Evolutionary conservation across 2,113 vertebrate genomes (phyloP), one percentile per base, ranked within the genome.

Genomic region (Psephotus haematonotus): DNA sequence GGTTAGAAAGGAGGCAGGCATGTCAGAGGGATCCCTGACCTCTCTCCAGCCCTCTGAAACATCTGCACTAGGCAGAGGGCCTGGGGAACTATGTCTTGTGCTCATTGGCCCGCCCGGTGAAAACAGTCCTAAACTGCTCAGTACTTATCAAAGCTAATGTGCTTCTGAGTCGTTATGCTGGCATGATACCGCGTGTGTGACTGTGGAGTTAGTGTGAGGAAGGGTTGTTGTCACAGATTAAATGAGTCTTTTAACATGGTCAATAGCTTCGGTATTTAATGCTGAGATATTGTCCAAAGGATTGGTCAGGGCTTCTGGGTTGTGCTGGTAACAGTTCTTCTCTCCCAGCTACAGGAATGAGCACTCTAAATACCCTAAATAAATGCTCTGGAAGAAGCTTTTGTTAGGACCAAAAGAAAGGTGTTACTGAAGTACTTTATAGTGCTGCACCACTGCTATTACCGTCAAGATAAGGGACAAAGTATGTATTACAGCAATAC

Each of bases 1-100:
- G 37, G 6, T 68, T 35, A 64, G 53, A 92, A 85, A 53, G 19
- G 23, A 24, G 22, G 7, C 17, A 47, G 53, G 10, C 3, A 4
- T 0, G 0, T 41, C 1, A 2, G 28, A 23, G 23, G 14, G 5
- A 15, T 43, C 31, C 33, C 39, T 65, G 39, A 25, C 7, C 22
- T 71, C 57, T 81, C 41, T 82, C 13, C 35, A 76, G 46, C 41
- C 27, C 29, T 80, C 23, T 85, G 39, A 92, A 80, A 76, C 19
- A 14, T 10, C 76, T 50, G 31, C 41, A n/a, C 22, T 86, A 23
- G 25, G 15, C 62, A 84, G 37, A n/a, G 8, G 15, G 14, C 24
- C 27, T 2, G 1, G 1, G 43, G 50, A 75, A n/a, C 20, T 10
- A 57, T 17, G 19, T 76, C 13, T 5, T 7, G 3, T 9, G 4